Percentiles rank a stretch among this genome's conserved stretches.
Conservation (phyloP, 2,888 invertebrate genomes). For the Apodemia zela region DNA sequence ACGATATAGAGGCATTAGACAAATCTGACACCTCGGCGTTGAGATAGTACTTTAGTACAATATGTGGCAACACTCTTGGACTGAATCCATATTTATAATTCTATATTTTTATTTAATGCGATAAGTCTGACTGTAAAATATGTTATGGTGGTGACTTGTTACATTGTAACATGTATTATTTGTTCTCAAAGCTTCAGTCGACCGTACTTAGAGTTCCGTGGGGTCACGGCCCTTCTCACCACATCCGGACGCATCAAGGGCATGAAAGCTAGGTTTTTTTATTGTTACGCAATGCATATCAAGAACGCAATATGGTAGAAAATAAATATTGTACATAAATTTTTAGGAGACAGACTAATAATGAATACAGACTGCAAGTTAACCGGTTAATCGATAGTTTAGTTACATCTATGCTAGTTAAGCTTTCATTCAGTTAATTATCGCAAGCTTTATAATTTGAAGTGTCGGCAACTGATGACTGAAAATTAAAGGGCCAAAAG, state of each 20-base stretch:
- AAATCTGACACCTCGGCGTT: slow-evolving; percentile 34
- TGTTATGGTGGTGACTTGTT: slow-evolving; percentile 65
- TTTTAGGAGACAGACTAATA: slow-evolving; percentile 68
- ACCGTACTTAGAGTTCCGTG: slow-evolving; percentile 67
- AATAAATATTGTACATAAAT: slow-evolving; percentile 79
- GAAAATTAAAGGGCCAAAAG: slow-evolving; percentile 72
- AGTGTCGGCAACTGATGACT: slow-evolving; percentile 70
- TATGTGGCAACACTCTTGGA: slow-evolving; percentile 44
- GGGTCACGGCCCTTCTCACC: slow-evolving; percentile 43
- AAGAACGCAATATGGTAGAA: slow-evolving; percentile 80
- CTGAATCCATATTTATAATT: slow-evolving; percentile 73
- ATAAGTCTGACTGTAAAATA: slow-evolving; percentile 76
- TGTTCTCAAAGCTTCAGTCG: slow-evolving; percentile 70
- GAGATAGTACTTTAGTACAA: slow-evolving; percentile 35
- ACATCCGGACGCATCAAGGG: slow-evolving; percentile 61
- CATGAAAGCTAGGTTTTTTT: slow-evolving; percentile 77
- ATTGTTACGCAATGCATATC: slow-evolving; percentile 81
- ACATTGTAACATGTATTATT: slow-evolving; percentile 70
- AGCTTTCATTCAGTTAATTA: slow-evolving; percentile 70
- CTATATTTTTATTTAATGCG: slow-evolving; percentile 77
- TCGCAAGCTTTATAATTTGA: slow-evolving; percentile 72
- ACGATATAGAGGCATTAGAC: slow-evolving; percentile 30
- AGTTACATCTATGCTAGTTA: slow-evolving; percentile 76
- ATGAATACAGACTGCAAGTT: slow-evolving; percentile 73
- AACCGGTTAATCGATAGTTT: slow-evolving; percentile 74